Base-by-base conservation (phyloP, 2,888 invertebrate genomes). In the Chymomyza caudatula region DNA sequence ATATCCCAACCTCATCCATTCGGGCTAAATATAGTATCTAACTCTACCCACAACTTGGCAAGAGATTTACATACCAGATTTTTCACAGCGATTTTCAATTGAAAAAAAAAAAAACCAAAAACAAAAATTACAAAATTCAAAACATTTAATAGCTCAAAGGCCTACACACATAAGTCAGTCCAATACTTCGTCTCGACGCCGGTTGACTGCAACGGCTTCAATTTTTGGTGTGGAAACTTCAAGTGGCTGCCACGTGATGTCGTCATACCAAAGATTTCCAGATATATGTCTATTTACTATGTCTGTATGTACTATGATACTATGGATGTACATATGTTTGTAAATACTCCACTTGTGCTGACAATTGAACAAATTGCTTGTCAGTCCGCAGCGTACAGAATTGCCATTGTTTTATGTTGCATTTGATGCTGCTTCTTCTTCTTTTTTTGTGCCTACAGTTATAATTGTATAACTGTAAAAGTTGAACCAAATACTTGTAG, bases 381-480 rank as follows among this genome's bases (percentile, higher is more conserved):
- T 37, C 29, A 11, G 29, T 37, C 29, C 29, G 5, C 19, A 47
- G 47, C 1, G 51, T 17, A 51, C 54, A 53, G 61, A 61, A 51
- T 29, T 60, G 17, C 19, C 25, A 57, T 58, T 25, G 44, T 58
- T 22, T 47, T 58, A n/a, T 47, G 19, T 25, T 47, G n/a, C n/a
- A n/a, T n/a, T n/a, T n/a, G n/a, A n/a, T n/a, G n/a, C n/a, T n/a
- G n/a, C 17, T 13, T 23, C 1, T 22, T 23, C 42, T 43, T 60
- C 52, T 42, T 60, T 43, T 29, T 37, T 19, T 51, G 3, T 76
- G 76, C 71, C 77, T 70, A 70, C 80, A 82, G 83, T 79, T 79
- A 77, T 82, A 79, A 79, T 81, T 84, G 76, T 76, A 84, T 76
- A 80, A 79, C 80, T 79, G 79, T 0, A 37, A 37, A 37, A 37